Conservation (phyloP, 2,888 invertebrate species). For the Cerceris ruficornis region DNA sequence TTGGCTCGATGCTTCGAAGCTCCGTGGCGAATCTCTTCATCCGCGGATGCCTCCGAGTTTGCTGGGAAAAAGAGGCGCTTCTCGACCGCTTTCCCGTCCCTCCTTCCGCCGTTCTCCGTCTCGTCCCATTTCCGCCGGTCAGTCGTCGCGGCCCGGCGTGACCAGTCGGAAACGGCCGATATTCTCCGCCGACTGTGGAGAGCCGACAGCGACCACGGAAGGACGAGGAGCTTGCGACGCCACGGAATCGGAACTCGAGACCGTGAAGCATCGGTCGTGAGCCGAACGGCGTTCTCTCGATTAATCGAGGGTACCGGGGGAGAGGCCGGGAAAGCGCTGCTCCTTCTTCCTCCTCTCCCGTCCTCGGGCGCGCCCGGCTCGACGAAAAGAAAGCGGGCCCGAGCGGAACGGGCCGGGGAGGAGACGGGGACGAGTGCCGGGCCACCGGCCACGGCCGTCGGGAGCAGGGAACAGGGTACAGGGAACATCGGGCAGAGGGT, state of each 20-base stretch:
- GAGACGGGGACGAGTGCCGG: constrained; percentile 23
- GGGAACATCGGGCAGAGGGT: constrained; percentile 56
- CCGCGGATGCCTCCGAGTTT: constrained; percentile 44
- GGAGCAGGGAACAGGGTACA: no score
- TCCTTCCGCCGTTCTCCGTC: neutral
- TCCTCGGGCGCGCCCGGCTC: constrained; percentile 11
- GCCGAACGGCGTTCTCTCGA: constrained; percentile 75
- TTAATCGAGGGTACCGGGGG: constrained; percentile 70
- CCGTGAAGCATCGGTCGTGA: constrained; percentile 70
- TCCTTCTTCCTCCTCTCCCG: constrained; percentile 16
- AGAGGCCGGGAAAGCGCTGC: constrained; percentile 44
- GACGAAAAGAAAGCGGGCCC: constrained; percentile 19
- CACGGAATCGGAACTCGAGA: constrained; percentile 60
- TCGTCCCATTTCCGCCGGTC: neutral
- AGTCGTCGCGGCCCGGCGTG: no score
- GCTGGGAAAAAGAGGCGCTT: constrained; percentile 14
- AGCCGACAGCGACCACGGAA: constrained; percentile 26
- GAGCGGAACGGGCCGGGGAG: constrained; percentile 17
- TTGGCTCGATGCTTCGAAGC: constrained; percentile 32
- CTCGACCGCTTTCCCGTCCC: neutral
- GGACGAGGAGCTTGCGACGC: constrained; percentile 48
- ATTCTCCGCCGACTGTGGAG: no score
- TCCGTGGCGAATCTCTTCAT: constrained; percentile 67
- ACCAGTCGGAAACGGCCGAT: no score
- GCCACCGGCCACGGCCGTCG: neutral